These are phyloP conservation scores for Chaetura pelagica DNA, from an alignment of 2,113 vertebrate species.

Conservation along the genomic window DNA sequence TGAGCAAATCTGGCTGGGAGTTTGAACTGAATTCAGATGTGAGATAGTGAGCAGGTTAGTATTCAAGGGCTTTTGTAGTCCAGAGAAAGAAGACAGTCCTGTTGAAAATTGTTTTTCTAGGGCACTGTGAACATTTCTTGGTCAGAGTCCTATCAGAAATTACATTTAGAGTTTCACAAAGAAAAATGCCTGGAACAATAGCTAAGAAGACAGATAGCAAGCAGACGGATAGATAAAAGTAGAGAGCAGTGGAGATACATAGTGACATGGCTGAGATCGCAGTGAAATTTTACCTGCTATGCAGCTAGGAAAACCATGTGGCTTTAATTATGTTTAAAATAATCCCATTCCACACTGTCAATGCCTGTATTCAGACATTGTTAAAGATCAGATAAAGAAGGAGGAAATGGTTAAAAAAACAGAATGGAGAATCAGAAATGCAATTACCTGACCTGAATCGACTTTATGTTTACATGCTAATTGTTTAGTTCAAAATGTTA, in stretches of 20 bases:
- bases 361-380: not conserved
- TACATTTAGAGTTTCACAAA: not conserved
- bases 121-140: not conserved
- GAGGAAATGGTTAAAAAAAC: not conserved
- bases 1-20: not conserved
- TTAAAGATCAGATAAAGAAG: constrained; percentile 1
- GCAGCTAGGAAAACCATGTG: not conserved
- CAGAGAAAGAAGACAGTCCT: constrained; percentile 6
- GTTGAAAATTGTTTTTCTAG: not conserved
- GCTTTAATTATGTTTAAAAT: constrained; percentile 26
- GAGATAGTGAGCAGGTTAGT: not conserved
- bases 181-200: constrained; percentile 15
- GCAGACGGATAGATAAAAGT: not conserved
- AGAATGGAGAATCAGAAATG: not conserved
- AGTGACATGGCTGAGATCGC: not conserved
- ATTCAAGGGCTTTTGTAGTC: constrained; percentile 34
- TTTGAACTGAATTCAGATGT: not conserved
- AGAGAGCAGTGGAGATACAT: not conserved
- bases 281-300: constrained; percentile 8
- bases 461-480: not conserved
- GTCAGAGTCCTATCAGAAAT: not conserved
- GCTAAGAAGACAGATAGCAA: not conserved
- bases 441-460: not conserved
- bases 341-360: not conserved
- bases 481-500: not conserved